These are phyloP conservation scores for Sphaerophoria taeniata DNA, from an alignment of 2,888 invertebrate species.

Conservation along the genomic window DNA sequence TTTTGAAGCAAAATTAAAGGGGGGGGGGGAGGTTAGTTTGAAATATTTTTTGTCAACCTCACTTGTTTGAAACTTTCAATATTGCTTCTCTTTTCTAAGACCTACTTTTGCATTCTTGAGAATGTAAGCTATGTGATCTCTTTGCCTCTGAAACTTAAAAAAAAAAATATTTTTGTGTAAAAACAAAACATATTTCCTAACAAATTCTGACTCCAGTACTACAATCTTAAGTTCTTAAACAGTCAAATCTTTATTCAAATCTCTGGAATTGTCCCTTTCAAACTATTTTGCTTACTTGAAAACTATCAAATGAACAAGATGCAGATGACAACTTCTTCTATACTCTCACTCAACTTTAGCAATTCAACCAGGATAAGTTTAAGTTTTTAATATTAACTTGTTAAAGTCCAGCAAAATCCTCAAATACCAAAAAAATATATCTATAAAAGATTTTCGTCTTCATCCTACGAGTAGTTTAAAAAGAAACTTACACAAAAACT, in stretches of 20 bases:
- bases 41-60: too few relatives aligned
- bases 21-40: too few relatives aligned
- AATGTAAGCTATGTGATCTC: too few relatives aligned
- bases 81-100: too few relatives aligned
- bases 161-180: neutral
- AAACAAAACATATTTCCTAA: neutral
- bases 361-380: constrained; percentile 22
- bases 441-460: neutral
- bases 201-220: neutral
- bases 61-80: too few relatives aligned
- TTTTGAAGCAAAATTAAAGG: too few relatives aligned
- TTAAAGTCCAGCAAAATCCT: constrained; percentile 46
- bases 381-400: constrained; percentile 59
- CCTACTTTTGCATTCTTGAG: too few relatives aligned
- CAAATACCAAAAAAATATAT: constrained; percentile 12
- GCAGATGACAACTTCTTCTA: constrained; percentile 28
- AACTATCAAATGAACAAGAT: constrained; percentile 45
- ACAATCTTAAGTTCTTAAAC: neutral
- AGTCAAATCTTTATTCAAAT: neutral
- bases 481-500: constrained; percentile 35
- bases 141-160: too few relatives aligned
- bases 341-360: constrained; percentile 19
- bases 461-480: neutral
- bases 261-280: neutral
- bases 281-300: constrained; percentile 6